Conservation (phyloP, 2,113 vertebrate genomes). For the Ifrita kowaldi region DNA sequence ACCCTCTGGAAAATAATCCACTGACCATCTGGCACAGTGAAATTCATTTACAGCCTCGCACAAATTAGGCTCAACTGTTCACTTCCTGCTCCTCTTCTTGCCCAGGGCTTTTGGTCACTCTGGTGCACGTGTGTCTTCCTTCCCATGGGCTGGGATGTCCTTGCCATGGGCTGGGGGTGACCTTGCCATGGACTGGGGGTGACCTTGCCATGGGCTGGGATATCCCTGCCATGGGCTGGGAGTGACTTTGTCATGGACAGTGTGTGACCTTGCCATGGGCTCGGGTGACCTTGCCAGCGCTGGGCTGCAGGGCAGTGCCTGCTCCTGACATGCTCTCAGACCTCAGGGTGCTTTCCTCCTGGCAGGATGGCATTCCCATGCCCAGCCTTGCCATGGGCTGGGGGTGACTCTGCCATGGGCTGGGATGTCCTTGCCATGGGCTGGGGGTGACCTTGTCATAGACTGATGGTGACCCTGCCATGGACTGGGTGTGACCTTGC, state of each 20-base stretch:
- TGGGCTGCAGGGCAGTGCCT: not conserved
- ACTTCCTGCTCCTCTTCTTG: not conserved
- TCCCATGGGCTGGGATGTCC: not conserved
- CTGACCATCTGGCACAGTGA: constrained; percentile 29
- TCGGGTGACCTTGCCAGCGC: not conserved
- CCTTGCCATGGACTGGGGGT: not conserved
- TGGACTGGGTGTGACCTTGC: not conserved
- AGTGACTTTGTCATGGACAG: not conserved
- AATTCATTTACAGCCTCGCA: not conserved
- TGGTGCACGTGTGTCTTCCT: not conserved
- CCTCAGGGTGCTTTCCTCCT: not conserved
- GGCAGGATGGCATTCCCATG: not conserved
- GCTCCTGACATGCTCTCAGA: not conserved
- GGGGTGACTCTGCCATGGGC: not conserved
- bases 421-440: not conserved
- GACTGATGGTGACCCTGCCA: not conserved
- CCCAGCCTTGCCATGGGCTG: not conserved
- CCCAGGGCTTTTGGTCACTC: not conserved
- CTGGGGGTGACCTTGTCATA: not conserved
- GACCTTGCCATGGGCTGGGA: not conserved
- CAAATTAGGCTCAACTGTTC: constrained; percentile 2
- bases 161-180: not conserved
- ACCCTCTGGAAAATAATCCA: constrained; percentile 45
- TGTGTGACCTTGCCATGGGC: not conserved
- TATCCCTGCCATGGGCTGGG: not conserved